Evolutionary conservation across 1,140 invertebrate species (phyloP), one percentile per base, ranked within the genome.

Genomic region (Lasioglossum baleicum): DNA sequence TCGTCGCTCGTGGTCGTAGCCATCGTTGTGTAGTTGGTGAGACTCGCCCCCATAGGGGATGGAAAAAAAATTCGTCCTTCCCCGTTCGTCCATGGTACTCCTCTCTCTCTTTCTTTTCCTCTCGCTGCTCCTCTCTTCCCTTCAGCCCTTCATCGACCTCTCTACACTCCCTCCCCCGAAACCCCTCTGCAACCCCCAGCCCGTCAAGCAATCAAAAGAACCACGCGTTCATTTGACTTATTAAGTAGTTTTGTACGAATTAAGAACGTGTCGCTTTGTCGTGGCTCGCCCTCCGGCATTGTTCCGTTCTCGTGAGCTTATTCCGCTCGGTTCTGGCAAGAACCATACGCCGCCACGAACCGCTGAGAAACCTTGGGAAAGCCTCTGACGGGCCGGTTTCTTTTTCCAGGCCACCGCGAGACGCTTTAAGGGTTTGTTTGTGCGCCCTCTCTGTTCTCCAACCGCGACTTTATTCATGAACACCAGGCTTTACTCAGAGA

Each of bases 211-310:
- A 82, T 87, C 70, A 83, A 85, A 86, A 87, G 88, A 81, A 81
- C 81, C 67, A 84, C 80, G 80, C 83, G 87, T 89, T 88, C 81
- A 83, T 88, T 89, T 87, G 84, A 82, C 84, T 89, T 89, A 89
- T 90, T 84, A 88, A 90, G 80, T 85, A 83, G 83, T 88, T 87
- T 88, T 80, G 82, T 74, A 68, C 81, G 85, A 90, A 84, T 90
- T 88, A 88, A 89, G 82, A 85, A 82, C 73, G 79, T 78, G 78
- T 63, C 76, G 78, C 83, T 85, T 85, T 85, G 82, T 80, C 73
- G 74, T 66, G 69, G 77, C 63, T 75, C 73, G 69, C 77, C 64
- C 78, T 61, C 7, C 72, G 17, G 13, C 42, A 68, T 80, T 75
- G 64, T 80, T 61, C 56, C 22, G 15, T 42, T 63, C 72, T 65